Evolutionary conservation across 2,113 vertebrate genomes (phyloP).

Genomic region (Peucedramus taeniatus): DNA sequence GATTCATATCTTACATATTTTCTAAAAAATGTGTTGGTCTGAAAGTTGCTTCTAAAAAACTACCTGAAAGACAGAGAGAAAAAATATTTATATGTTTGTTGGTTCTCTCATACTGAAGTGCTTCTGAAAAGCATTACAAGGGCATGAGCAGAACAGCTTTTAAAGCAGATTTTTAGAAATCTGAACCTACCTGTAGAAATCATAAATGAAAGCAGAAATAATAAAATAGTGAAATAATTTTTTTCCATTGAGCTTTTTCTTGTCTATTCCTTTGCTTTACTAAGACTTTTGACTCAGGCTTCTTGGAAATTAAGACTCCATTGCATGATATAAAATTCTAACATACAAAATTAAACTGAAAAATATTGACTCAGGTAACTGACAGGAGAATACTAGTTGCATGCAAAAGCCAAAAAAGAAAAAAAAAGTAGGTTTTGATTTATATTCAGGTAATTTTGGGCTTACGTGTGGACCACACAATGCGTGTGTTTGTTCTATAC

Average conservation of each 20-base stretch:
- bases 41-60: background rate
- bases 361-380: background rate
- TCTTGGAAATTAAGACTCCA: background rate
- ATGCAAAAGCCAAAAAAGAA: background rate
- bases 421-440: background rate
- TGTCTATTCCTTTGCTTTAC: background rate
- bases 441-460: slow-evolving; percentile 13
- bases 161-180: background rate
- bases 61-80: background rate
- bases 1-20: background rate
- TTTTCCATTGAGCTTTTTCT: background rate
- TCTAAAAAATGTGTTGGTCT: background rate
- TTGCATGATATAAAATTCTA: background rate
- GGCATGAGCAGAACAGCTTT: background rate
- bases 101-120: background rate
- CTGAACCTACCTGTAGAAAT: background rate
- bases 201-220: background rate
- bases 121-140: background rate
- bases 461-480: background rate
- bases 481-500: slow-evolving; percentile 14
- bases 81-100: background rate
- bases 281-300: background rate
- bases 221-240: background rate
- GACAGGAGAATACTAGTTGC: background rate
- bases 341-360: background rate